Conservation (phyloP, 2,113 vertebrate species). For the Otocyon megalotis region DNA sequence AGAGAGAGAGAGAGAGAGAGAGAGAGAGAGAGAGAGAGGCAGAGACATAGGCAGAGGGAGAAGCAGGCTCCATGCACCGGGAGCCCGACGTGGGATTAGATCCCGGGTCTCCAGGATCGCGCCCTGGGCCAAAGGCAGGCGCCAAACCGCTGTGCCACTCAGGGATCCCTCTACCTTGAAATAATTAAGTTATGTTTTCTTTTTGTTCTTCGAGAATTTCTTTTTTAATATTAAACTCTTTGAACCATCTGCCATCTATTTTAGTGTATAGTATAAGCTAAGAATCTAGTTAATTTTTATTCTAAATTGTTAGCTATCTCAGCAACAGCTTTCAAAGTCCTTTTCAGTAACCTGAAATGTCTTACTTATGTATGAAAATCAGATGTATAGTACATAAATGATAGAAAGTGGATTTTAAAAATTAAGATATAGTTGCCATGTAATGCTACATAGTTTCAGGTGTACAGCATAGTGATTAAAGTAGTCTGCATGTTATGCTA, state of each 20-base stretch:
- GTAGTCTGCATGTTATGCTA: not conserved
- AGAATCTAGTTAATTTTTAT: conserved; percentile 41
- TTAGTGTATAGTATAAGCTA: not conserved
- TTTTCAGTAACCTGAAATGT: conserved; percentile 1
- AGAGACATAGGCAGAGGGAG: no score
- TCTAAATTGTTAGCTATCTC: not conserved
- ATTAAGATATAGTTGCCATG: not conserved
- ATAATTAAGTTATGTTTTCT: conserved; percentile 44
- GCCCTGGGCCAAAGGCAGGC: no score
- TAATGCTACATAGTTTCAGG: not conserved
- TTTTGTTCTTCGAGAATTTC: conserved; percentile 23
- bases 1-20: no score
- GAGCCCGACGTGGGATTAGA: no score
- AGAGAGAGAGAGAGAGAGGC: no score
- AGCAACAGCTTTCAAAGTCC: not conserved
- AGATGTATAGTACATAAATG: not conserved
- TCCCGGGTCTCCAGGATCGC: no score
- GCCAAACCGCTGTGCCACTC: no score
- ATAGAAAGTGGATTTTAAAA: not conserved
- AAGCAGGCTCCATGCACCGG: no score
- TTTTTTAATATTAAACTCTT: conserved; percentile 50
- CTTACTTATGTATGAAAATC: conserved; percentile 15
- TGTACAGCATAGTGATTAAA: not conserved
- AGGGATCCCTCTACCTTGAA: conserved; percentile 10
- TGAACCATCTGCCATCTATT: conserved; percentile 18